Base-by-base conservation (phyloP, 2,113 vertebrate species). In the Zosterops japonicus region DNA sequence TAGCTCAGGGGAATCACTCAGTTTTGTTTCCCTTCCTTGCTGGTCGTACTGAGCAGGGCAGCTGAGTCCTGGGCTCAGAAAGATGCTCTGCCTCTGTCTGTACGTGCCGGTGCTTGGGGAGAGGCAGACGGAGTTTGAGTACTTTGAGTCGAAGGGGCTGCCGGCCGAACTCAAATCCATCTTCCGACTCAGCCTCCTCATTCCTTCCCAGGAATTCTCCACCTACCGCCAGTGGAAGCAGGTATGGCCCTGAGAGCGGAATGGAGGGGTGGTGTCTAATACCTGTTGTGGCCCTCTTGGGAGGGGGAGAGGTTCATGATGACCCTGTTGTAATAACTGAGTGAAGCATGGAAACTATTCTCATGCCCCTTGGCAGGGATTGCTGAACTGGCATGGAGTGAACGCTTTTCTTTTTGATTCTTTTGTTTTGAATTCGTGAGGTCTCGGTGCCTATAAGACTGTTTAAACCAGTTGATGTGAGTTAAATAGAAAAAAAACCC, bases 61-160 rank as follows among this genome's bases (percentile, higher is more conserved):
- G 87, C 85, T 23, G 25, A 56, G 90, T 42, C 22, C 42, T 3
- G 1, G 12, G 41, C 42, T 93, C 93, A 42, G 80, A 46, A 94
- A 90, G 74, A 99, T 99, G 99, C 98, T 99, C 61, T 98, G 98
- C 72, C 97, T 99, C 87, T 99, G 98, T 91, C 98, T 99, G 50
- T 99, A 99, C 14, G 98, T 99, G 81, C 99, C 99, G 0, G 96
- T 97, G 77, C 96, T 98, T 0, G 98, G 98, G 92, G 98, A 98
- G 92, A 90, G 97, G 9, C 98, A 98, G 68, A 59, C 98, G 0
- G 99, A 99, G 87, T 99, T 99, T 92, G 98, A 99, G 46, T 99
- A 99, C 89, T 99, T 99, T 13, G 99, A 99, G 78, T 99, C 99
- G 0, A 98, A 99, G 90, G 98, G 98, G 28, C 98, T 99, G 22